Evolutionary conservation across 2,113 vertebrate species (phyloP), one percentile per base, ranked within the genome.

Genomic region (Merops nubicus): DNA sequence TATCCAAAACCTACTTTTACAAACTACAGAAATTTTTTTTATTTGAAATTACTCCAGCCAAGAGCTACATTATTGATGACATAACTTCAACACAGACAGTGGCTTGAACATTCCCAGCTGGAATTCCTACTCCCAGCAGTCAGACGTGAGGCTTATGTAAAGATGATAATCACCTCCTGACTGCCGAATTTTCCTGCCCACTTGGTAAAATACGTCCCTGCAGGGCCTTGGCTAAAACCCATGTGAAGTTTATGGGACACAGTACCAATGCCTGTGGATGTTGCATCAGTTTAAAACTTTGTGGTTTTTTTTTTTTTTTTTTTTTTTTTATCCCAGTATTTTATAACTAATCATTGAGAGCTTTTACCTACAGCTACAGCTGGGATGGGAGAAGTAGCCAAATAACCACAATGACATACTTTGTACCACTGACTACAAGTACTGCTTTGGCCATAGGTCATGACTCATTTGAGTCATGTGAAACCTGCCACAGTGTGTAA

Each of bases 21-120:
- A 92, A 97, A 96, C 93, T 92, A 94, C 72, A 96, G 85, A 78
- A 93, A 92, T 68, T 92, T 97, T 74, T 94, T 94, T 92, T 94
- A 92, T 95, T 96, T 96, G 92, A 96, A 92, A 93, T 92, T 84
- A 60, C 36, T 96, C 60, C 48, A 91, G 95, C 93, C 91, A 97
- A 94, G 60, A 94, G 31, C 91, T 95, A 85, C 92, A 95, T 89
- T 96, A 93, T 87, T 96, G 93, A 96, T 96, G 96, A 96, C 88
- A 93, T 93, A 95, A 89, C 92, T 95, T 93, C 86, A 89, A 28
- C 69, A 75, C 79, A 92, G 95, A 92, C 90, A 93, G 95, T 95
- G 93, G 83, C 88, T 95, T 95, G 91, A 97, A 94, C 76, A 93
- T 78, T 97, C 90, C 76, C 96, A 91, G 92, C 88, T 96, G 93